Percentiles rank a stretch among this genome's conserved stretches.
Conservation (phyloP, 64 coral and sea anemone genomes). For the Cladopsammia gracilis region DNA sequence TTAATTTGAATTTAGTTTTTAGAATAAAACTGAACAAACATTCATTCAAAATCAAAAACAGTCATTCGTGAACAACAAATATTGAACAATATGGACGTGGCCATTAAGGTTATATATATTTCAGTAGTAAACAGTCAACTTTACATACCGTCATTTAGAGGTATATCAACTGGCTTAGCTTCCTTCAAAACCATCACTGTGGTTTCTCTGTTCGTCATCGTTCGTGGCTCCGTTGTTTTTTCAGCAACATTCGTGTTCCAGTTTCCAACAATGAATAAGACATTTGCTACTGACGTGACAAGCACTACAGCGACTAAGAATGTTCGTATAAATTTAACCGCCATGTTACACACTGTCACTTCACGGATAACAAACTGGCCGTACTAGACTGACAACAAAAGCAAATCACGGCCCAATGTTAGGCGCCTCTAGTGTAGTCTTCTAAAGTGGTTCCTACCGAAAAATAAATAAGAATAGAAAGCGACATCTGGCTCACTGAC, state of each 20-base stretch:
- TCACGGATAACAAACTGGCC: neutral
- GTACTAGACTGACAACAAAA: neutral
- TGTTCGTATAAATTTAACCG: neutral
- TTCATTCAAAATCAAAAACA: no score
- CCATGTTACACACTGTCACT: neutral
- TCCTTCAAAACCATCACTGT: neutral
- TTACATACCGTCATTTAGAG: neutral
- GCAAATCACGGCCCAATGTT: no score
- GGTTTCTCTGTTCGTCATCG: neutral
- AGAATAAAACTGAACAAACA: no score
- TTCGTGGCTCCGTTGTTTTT: neutral
- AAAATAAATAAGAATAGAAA: no score
- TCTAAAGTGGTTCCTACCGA: no score
- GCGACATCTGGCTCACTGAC: neutral
- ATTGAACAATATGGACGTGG: no score
- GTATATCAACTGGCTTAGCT: neutral
- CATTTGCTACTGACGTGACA: neutral
- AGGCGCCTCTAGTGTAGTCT: no score
- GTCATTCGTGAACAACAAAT: no score
- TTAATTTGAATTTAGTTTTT: no score
- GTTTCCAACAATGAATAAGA: conserved; percentile 5
- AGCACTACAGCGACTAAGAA: neutral
- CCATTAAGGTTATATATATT: no score
- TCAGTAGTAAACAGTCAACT: neutral
- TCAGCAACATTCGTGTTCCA: neutral